Conservation (phyloP, 2,113 vertebrate species). For the Furnarius figulus region DNA sequence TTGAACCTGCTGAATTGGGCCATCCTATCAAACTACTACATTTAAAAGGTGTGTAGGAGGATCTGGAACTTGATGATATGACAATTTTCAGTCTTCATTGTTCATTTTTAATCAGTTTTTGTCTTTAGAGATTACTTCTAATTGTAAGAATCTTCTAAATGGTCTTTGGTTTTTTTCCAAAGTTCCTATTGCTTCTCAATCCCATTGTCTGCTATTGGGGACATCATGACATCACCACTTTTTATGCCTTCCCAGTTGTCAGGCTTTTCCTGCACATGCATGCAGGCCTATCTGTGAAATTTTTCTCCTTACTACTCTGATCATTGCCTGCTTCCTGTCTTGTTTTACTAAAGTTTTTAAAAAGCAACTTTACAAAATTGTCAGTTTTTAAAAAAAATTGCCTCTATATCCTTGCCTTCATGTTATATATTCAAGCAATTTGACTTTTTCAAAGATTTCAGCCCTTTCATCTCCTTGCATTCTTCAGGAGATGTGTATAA, state of each 20-base stretch:
- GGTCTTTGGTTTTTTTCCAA: background rate
- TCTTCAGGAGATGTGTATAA: background rate
- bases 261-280: background rate
- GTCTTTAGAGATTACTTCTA: background rate
- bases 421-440: background rate
- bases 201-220: background rate
- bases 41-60: slow-evolving; percentile 3
- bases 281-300: background rate
- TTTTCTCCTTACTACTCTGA: background rate
- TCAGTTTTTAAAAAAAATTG: background rate
- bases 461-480: background rate
- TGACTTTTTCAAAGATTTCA: background rate
- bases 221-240: background rate
- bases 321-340: background rate
- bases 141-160: slow-evolving; percentile 8
- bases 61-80: background rate
- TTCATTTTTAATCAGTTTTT: slow-evolving; percentile 22
- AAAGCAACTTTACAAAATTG: background rate
- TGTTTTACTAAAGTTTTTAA: background rate
- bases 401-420: background rate
- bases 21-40: background rate
- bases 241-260: background rate
- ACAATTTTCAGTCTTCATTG: background rate
- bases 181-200: background rate
- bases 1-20: slow-evolving; percentile 24